Conservation (phyloP, 92 coral and sea anemone species). For the Umimayanthus kanabou region DNA sequence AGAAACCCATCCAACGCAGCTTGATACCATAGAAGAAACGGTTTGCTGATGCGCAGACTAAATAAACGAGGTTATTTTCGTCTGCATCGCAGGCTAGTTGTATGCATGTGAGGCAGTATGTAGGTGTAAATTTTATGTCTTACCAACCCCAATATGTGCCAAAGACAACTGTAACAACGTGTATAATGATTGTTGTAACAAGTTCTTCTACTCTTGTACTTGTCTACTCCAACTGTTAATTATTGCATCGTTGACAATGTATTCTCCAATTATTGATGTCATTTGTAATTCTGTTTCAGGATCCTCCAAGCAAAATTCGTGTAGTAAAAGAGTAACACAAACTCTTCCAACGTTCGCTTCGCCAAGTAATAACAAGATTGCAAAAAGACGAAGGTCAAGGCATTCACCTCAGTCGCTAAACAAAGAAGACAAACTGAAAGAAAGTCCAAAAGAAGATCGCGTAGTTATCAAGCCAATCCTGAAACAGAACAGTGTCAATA, state of each 20-base stretch:
- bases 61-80: no score
- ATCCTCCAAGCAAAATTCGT: constrained; percentile 49
- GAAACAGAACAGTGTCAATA: constrained; percentile 48
- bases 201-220: neutral
- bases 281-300: constrained; percentile 38
- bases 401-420: constrained; percentile 71
- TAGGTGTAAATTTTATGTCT: no score
- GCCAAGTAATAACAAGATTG: constrained; percentile 53
- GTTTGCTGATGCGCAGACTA: no score
- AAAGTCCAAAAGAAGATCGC: constrained; percentile 35
- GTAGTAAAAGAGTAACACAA: constrained; percentile 43
- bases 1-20: no score
- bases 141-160: no score
- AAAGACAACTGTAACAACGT: no score
- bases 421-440: constrained; percentile 40
- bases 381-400: constrained; percentile 72
- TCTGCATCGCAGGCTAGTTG: no score
- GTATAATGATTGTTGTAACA: no score
- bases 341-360: constrained; percentile 41
- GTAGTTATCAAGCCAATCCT: constrained; percentile 56
- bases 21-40: no score
- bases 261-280: neutral
- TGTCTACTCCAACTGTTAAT: neutral
- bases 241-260: neutral
- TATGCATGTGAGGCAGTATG: no score